A percentile compares a stretch with the other conserved stretches of the same genome.
These are phyloP conservation scores for Sebastes taczanowskii DNA, from an alignment of 2,797 vertebrate genomes.

Conservation along the genomic window DNA sequence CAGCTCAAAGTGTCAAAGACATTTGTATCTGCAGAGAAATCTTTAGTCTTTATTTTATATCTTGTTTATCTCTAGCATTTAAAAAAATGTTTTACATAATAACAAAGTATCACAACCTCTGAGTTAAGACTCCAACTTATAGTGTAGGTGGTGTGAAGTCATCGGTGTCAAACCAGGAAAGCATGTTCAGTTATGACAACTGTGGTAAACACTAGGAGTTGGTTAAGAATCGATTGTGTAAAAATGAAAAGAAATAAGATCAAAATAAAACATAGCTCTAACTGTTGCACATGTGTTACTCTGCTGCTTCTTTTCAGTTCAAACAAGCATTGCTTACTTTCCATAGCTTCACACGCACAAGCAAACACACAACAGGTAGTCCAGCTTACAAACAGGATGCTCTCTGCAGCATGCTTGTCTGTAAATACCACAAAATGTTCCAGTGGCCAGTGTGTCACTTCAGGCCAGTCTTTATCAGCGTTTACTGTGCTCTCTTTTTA, in stretches of 20 bases:
- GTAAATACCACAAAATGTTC: slow-evolving; percentile 75
- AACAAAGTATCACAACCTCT: not conserved
- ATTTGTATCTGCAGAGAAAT: not conserved
- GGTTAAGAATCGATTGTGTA: not conserved
- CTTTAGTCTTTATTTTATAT: not conserved
- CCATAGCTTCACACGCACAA: slow-evolving; percentile 10
- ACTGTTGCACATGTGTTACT: not conserved
- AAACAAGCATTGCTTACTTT: slow-evolving; percentile 31
- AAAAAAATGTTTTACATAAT: not conserved
- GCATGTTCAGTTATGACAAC: not conserved
- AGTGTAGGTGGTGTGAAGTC: not conserved
- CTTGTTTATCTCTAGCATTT: not conserved
- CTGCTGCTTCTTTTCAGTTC: not conserved
- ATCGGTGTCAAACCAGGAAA: not conserved
- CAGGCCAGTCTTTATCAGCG: not conserved
- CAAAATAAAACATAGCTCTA: not conserved
- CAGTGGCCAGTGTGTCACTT: slow-evolving; percentile 51
- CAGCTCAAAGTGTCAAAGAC: not conserved
- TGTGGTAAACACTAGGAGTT: not conserved
- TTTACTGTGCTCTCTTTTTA: not conserved
- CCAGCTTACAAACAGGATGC: slow-evolving; percentile 75
- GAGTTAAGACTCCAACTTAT: not conserved
- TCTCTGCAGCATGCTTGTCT: slow-evolving; percentile 30
- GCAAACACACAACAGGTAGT: slow-evolving; percentile 35
- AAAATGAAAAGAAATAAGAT: not conserved